Evolutionary conservation across 2,797 vertebrate genomes (phyloP).

Genomic region (Hyperoplus immaculatus): DNA sequence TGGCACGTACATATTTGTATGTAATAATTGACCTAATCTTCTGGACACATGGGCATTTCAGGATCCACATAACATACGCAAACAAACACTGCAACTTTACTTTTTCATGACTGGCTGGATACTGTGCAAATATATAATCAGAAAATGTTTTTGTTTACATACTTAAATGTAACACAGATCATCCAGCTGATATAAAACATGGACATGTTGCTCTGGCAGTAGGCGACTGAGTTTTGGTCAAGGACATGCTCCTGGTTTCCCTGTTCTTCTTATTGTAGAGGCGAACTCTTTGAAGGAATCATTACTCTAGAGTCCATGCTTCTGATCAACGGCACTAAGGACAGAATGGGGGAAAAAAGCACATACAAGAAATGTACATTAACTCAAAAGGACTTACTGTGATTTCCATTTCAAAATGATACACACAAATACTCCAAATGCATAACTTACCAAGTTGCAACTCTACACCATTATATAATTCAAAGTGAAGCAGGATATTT

Average conservation of each 20-base stretch:
- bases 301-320: slow-evolving; percentile 96
- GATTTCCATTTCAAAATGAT: neutral
- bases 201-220: neutral
- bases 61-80: slow-evolving; percentile 1
- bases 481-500: neutral
- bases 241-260: neutral
- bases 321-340: slow-evolving; percentile 92
- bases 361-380: slow-evolving; percentile 19
- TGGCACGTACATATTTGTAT: too few relatives aligned
- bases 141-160: slow-evolving; percentile 20
- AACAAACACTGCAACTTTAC: neutral
- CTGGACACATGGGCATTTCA: neutral
- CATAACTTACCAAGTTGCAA: neutral
- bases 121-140: slow-evolving; percentile 25
- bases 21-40: slow-evolving; percentile 20
- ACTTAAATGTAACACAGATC: slow-evolving; percentile 21
- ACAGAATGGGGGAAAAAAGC: slow-evolving; percentile 17
- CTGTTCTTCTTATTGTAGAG: slow-evolving; percentile 84
- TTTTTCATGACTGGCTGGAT: neutral
- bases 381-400: neutral
- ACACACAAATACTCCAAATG: neutral
- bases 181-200: slow-evolving; percentile 7
- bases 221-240: neutral
- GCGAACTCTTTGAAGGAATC: slow-evolving; percentile 94
- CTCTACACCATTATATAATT: neutral